Evolutionary conservation across 2,888 invertebrate species (phyloP).

Genomic region (Archips xylosteana): DNA sequence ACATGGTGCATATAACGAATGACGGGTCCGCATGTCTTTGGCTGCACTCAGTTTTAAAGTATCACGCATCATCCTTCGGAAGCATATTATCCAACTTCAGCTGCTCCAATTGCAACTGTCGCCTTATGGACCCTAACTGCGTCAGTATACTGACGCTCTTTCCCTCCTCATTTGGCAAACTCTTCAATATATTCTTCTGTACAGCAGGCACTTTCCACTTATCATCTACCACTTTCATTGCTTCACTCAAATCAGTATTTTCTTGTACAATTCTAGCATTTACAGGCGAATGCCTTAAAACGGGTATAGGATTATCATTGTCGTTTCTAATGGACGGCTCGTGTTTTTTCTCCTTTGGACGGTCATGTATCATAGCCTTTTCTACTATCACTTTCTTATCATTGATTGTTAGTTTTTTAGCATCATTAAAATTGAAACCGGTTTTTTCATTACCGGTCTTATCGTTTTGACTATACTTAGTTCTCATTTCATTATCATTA

Average conservation of each 20-base stretch:
- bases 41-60: neutral
- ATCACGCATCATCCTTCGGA: conserved; percentile 54
- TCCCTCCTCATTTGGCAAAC: conserved; percentile 75
- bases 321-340: conserved; percentile 46
- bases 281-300: conserved; percentile 84
- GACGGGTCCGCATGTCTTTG: neutral
- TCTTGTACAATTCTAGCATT: conserved; percentile 44
- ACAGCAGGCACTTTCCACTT: conserved; percentile 87
- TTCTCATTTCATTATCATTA: neutral
- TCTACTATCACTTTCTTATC: conserved; percentile 51
- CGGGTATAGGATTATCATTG: conserved; percentile 86
- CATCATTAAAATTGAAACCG: neutral
- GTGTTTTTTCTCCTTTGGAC: conserved; percentile 44
- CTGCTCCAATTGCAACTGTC: conserved; percentile 88
- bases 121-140: conserved; percentile 88
- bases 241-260: conserved; percentile 62
- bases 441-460: neutral
- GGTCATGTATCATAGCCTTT: conserved; percentile 58
- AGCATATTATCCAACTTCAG: conserved; percentile 83
- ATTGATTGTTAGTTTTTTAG: conserved; percentile 15
- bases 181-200: conserved; percentile 86
- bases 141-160: conserved; percentile 86
- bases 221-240: conserved; percentile 73
- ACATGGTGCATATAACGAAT: too few species aligned
- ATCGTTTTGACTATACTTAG: neutral